phyloP scores from a whole-genome alignment of 2,797 vertebrate genomes.

The Etheostoma perlongum region DNA sequence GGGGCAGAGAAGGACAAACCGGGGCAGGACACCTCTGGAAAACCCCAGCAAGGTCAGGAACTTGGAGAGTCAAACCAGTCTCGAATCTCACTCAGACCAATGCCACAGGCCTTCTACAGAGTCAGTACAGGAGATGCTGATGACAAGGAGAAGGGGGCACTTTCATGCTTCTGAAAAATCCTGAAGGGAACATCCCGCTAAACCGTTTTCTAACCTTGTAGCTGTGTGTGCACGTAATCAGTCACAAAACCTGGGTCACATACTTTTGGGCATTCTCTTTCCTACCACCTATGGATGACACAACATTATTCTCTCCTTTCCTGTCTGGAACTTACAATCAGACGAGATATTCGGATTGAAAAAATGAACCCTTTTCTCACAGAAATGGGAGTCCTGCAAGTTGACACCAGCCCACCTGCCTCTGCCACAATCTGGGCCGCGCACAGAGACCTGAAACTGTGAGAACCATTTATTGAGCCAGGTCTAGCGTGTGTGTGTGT shows the following conservation, averaged over 20 bases:
- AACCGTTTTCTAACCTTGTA: slow-evolving; percentile 46
- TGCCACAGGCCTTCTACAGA: slow-evolving; percentile 28
- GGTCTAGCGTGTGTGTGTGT: slow-evolving; percentile 71
- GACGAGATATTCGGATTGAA: slow-evolving; percentile 31
- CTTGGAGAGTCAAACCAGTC: slow-evolving; percentile 19
- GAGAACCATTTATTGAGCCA: slow-evolving; percentile 89
- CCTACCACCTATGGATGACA: slow-evolving; percentile 18
- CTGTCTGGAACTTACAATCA: slow-evolving; percentile 27
- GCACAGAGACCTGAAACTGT: slow-evolving; percentile 90
- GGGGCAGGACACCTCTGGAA: slow-evolving; percentile 30
- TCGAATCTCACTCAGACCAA: slow-evolving; percentile 49
- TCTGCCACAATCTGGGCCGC: slow-evolving; percentile 75
- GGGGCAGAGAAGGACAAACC: background rate
- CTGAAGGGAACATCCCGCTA: slow-evolving; percentile 27
- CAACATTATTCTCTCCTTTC: slow-evolving; percentile 29
- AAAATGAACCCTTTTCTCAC: slow-evolving; percentile 5
- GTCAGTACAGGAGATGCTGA: background rate
- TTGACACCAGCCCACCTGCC: slow-evolving; percentile 60
- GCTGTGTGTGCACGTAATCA: slow-evolving; percentile 49
- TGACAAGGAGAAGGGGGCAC: background rate
- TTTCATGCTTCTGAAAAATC: slow-evolving; percentile 19
- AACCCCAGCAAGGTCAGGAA: slow-evolving; percentile 32
- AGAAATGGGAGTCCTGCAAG: slow-evolving; percentile 36
- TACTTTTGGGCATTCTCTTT: slow-evolving; percentile 60
- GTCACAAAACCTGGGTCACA: slow-evolving; percentile 39